A percentile compares a stretch with the other conserved stretches of the same genome.
Conservation (phyloP, 1,140 invertebrate genomes). For the Drosophila truncata region DNA sequence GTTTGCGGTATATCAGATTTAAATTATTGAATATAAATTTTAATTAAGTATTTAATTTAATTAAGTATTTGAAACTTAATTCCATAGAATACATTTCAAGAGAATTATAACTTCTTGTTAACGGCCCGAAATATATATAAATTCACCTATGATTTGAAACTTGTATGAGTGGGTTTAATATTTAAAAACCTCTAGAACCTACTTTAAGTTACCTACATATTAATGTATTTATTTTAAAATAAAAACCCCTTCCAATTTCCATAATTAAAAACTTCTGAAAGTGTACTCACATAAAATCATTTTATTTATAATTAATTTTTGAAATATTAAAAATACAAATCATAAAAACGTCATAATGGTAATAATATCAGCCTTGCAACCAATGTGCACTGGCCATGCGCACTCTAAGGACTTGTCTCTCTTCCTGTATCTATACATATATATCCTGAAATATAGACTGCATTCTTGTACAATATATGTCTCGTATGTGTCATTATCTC, state of each 20-base stretch:
- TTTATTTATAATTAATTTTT: slow-evolving; percentile 1
- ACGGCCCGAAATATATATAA: too few relatives aligned
- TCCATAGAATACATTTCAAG: too few relatives aligned
- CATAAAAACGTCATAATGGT: neutral
- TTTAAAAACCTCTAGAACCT: too few relatives aligned
- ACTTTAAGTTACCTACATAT: too few relatives aligned
- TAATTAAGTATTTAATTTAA: too few relatives aligned
- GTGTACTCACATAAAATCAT: neutral
- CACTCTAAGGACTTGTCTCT: slow-evolving; percentile 40
- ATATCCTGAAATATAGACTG: slow-evolving; percentile 2
- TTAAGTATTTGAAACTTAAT: too few relatives aligned
- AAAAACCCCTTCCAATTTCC: neutral
- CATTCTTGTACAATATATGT: slow-evolving; percentile 14
- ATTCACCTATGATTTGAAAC: too few relatives aligned
- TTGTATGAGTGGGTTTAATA: too few relatives aligned
- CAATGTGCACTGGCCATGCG: slow-evolving; percentile 62
- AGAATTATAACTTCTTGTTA: too few relatives aligned
- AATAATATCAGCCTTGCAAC: slow-evolving; percentile 17
- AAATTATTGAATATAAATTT: too few relatives aligned
- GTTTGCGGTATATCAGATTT: too few relatives aligned
- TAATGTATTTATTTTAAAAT: too few relatives aligned
- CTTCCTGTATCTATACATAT: neutral
- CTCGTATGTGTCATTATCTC: slow-evolving; percentile 25
- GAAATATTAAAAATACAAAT: slow-evolving; percentile 1
- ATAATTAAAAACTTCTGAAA: neutral